Conservation (phyloP, 1,140 invertebrate species). For the Drosophila guanche region DNA sequence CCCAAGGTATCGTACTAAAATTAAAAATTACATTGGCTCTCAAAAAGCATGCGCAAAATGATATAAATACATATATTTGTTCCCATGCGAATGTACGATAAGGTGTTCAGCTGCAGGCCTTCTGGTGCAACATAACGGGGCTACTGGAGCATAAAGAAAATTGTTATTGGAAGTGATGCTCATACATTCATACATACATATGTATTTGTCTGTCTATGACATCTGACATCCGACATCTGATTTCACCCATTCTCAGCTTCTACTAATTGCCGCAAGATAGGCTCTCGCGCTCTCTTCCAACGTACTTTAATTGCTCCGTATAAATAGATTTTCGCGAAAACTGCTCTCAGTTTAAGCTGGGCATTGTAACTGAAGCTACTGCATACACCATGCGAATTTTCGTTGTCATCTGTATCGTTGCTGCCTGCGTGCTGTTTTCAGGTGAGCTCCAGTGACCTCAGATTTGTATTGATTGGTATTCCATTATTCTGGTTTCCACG, state of each 20-base stretch:
- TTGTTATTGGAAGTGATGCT: not conserved
- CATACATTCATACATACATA: not conserved
- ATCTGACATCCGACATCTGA: too few species aligned
- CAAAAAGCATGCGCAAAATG: constrained; percentile 12
- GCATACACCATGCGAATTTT: constrained; percentile 17
- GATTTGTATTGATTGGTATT: not conserved
- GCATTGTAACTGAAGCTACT: constrained; percentile 21
- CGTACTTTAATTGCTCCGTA: not conserved
- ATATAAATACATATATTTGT: constrained; percentile 5
- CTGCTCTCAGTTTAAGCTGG: constrained; percentile 19
- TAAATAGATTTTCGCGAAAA: constrained; percentile 27
- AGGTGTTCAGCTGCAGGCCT: not conserved
- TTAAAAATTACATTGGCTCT: constrained; percentile 48
- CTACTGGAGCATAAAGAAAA: not conserved
- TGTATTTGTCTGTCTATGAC: not conserved
- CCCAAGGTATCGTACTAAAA: constrained; percentile 41
- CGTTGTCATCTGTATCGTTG: constrained; percentile 1
- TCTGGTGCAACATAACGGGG: too few species aligned
- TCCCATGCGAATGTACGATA: not conserved
- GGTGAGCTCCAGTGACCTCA: constrained; percentile 26
- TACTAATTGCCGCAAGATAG: constrained; percentile 27
- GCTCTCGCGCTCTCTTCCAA: not conserved
- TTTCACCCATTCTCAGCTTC: not conserved
- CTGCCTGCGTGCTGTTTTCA: constrained; percentile 7
- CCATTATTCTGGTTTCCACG: not conserved